Percentiles rank a stretch among this genome's conserved stretches.
These are phyloP conservation scores for Sclerurus mexicanus DNA, from an alignment of 2,113 vertebrate species.

Conservation along the genomic window DNA sequence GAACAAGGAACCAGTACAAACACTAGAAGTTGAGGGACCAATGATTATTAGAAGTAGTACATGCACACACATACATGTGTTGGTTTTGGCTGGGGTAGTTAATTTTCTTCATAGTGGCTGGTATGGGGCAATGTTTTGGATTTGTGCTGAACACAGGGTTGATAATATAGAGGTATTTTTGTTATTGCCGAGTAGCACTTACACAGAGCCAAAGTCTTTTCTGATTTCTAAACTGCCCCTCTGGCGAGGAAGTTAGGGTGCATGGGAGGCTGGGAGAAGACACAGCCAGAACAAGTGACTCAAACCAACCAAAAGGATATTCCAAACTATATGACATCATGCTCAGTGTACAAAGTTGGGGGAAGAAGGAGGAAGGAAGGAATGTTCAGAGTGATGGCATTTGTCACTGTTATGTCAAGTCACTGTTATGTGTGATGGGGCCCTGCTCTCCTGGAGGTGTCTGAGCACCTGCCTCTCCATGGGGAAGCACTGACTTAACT, in stretches of 20 bases:
- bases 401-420: neutral
- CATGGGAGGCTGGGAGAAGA: neutral
- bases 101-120: neutral
- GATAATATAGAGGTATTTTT: neutral
- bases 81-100: neutral
- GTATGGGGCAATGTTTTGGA: neutral
- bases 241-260: neutral
- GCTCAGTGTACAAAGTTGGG: neutral
- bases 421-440: fast-evolving
- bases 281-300: neutral
- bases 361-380: neutral
- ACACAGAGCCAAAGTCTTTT: neutral
- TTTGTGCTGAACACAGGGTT: neutral
- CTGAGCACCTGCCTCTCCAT: neutral
- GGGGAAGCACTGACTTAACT: neutral
- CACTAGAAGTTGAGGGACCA: neutral
- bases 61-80: fast-evolving
- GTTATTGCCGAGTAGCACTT: neutral
- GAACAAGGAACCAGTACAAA: neutral
- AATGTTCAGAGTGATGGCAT: neutral
- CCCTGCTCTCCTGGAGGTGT: neutral
- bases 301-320: neutral
- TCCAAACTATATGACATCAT: neutral
- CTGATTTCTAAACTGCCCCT: neutral
- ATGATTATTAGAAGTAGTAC: neutral